Percentiles rank a stretch among this genome's conserved stretches.
These are phyloP conservation scores for rabbit (Oryctolagus cuniculus) DNA, from an alignment of 2,113 vertebrate genomes.

Conservation along the genomic window mOryCun1.1 NC_091443.1:22233501-22234000, in stretches of 20 bases:
- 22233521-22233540: conserved; percentile 66
- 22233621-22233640: conserved; percentile 24
- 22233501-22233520: conserved; percentile 61
- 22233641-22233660: conserved; percentile 54
- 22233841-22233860: conserved; percentile 56
- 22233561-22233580: conserved; percentile 42
- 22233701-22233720: conserved; percentile 67
- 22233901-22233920: conserved; percentile 73
- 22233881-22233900: conserved; percentile 61
- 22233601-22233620: conserved; percentile 64
- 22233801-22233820: conserved; percentile 73
- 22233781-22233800: conserved; percentile 62
- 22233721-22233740: conserved; percentile 73
- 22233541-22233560: conserved; percentile 74
- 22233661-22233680: conserved; percentile 62
- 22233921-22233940: conserved; percentile 75
- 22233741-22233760: conserved; percentile 74
- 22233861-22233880: conserved; percentile 74
- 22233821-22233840: conserved; percentile 65
- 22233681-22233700: conserved; percentile 55
- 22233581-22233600: conserved; percentile 69
- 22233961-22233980: conserved; percentile 81
- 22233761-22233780: conserved; percentile 65
- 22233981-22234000: conserved; percentile 82
- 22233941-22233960: conserved; percentile 64